Conservation (phyloP, 2,797 vertebrate species). For the Pangasius sanitwongsei region DNA sequence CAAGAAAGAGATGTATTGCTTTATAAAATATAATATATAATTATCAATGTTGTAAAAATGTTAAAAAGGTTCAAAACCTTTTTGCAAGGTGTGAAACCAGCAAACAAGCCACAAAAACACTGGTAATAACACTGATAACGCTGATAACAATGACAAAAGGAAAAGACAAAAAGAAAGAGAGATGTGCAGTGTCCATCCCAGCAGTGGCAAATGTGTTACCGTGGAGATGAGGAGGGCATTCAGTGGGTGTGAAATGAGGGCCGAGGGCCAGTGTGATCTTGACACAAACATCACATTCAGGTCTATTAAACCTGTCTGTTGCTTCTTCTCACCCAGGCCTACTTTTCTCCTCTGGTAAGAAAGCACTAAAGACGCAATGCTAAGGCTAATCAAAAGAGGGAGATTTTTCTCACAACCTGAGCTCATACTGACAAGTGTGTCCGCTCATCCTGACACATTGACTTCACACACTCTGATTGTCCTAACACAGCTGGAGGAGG, state of each 20-base stretch:
- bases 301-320: conserved; percentile 54
- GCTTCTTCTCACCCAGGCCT: neutral
- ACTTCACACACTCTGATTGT: conserved; percentile 34
- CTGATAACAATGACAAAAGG: neutral
- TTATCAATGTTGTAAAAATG: too few species aligned
- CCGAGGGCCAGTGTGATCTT: conserved; percentile 31
- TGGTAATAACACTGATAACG: neutral
- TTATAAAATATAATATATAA: too few species aligned
- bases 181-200: conserved; percentile 11
- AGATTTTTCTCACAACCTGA: neutral
- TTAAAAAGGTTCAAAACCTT: neutral
- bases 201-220: conserved; percentile 32
- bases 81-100: neutral
- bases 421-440: conserved; percentile 25
- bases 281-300: conserved; percentile 53
- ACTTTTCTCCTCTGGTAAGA: neutral
- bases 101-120: neutral
- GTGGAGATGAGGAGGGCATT: conserved; percentile 49
- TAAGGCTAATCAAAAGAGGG: neutral
- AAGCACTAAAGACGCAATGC: neutral
- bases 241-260: conserved; percentile 67
- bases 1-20: too few species aligned
- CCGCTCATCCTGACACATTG: conserved; percentile 15
- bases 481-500: conserved; percentile 19
- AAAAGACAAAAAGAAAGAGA: neutral